Percentiles rank a stretch among this genome's conserved stretches.
These are phyloP conservation scores for Ormyrus pomaceus DNA, from an alignment of 2,888 invertebrate species.

Conservation along the genomic window DNA sequence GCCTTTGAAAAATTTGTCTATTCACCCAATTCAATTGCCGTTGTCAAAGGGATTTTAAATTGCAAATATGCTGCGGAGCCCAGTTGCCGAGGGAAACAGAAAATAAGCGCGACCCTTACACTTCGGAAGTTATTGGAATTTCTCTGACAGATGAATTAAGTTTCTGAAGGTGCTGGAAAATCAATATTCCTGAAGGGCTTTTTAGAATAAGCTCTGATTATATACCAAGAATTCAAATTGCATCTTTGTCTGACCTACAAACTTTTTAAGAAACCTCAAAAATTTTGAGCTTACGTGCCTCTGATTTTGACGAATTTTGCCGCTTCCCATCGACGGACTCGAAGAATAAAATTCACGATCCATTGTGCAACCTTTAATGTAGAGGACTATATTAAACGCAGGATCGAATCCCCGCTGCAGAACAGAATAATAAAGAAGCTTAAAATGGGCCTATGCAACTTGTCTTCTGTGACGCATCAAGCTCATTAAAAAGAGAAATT, in stretches of 20 bases:
- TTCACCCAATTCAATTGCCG: conserved; percentile 35
- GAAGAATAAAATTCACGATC: too few relatives aligned
- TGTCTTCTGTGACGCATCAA: too few relatives aligned
- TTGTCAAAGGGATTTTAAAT: conserved; percentile 47
- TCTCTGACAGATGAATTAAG: not conserved
- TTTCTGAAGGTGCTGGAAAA: not conserved
- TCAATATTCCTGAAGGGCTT: conserved; percentile 16
- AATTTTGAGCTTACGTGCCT: not conserved
- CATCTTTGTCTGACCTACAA: too few relatives aligned
- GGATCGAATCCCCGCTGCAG: too few relatives aligned
- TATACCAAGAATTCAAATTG: too few relatives aligned
- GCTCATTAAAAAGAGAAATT: too few relatives aligned
- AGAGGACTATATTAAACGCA: too few relatives aligned
- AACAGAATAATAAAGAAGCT: too few relatives aligned
- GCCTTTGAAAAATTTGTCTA: conserved; percentile 37
- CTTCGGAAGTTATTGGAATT: conserved; percentile 33
- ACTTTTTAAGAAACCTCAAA: not conserved
- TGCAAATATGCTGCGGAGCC: conserved; percentile 24
- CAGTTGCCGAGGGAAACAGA: conserved; percentile 6
- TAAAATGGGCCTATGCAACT: too few relatives aligned
- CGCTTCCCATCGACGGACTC: not conserved
- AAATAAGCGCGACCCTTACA: not conserved
- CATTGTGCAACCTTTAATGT: too few relatives aligned
- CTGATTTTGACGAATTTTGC: not conserved
- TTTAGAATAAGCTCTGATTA: not conserved